These are phyloP conservation scores for Picus viridis DNA, from an alignment of 2,797 vertebrate species.

Conservation along the genomic window DNA sequence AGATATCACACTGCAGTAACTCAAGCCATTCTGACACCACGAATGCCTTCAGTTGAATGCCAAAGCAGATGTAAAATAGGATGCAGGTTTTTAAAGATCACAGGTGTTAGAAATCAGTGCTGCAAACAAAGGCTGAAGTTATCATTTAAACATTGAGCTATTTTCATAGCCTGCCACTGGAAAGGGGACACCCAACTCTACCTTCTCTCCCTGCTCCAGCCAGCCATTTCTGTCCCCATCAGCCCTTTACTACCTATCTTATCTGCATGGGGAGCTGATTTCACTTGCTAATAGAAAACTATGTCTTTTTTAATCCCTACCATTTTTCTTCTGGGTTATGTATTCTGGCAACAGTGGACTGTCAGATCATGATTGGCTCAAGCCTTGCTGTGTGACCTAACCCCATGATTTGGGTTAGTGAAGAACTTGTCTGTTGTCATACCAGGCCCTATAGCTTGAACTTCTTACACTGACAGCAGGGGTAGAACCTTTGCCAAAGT, in stretches of 20 bases:
- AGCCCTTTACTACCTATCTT: neutral
- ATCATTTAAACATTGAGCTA: neutral
- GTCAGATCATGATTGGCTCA: neutral
- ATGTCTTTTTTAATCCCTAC: rapidly evolving
- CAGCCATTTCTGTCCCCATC: neutral
- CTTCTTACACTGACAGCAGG: neutral
- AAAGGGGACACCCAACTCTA: neutral
- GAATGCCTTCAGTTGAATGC: neutral
- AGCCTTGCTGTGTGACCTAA: rapidly evolving
- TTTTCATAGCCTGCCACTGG: rapidly evolving
- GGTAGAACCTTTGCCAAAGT: neutral
- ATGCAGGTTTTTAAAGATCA: neutral
- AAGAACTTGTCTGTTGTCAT: neutral
- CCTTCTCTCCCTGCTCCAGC: neutral
- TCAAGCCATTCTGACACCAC: neutral
- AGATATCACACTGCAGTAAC: neutral
- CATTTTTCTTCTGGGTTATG: neutral
- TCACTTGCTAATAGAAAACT: neutral
- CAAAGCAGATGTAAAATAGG: neutral
- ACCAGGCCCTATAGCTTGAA: neutral
- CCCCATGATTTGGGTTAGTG: neutral
- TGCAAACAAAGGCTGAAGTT: neutral
- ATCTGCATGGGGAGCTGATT: neutral
- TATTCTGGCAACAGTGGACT: neutral
- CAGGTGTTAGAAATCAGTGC: neutral